Evolutionary conservation across 2,888 invertebrate species (phyloP).

Genomic region (Aquatica leii): DNA sequence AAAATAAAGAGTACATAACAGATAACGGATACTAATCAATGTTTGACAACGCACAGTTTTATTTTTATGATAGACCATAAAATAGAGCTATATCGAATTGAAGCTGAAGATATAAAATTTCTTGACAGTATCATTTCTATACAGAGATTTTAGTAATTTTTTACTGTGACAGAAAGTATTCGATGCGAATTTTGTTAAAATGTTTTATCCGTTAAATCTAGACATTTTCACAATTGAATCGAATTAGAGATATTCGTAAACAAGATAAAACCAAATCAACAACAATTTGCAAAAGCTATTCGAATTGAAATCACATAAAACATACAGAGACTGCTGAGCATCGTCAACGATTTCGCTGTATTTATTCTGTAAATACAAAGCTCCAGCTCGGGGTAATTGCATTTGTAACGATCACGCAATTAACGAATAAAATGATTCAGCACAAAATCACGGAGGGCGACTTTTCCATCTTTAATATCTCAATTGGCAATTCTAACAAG

Average conservation of each 20-base stretch:
- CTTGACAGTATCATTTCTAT: slow-evolving; percentile 20
- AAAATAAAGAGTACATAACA: slow-evolving; percentile 10
- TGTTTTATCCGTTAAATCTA: slow-evolving; percentile 11
- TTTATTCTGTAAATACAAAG: slow-evolving; percentile 58
- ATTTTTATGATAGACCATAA: slow-evolving; percentile 18
- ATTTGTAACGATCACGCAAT: slow-evolving; percentile 60
- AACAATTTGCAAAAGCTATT: slow-evolving; percentile 44
- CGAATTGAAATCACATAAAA: slow-evolving; percentile 39
- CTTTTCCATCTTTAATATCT: slow-evolving; percentile 52
- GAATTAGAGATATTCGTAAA: slow-evolving; percentile 37
- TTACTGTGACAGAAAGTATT: slow-evolving; percentile 13
- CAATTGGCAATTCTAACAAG: slow-evolving; percentile 51
- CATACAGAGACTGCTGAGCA: slow-evolving; percentile 37
- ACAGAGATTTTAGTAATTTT: slow-evolving; percentile 9
- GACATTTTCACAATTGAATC: slow-evolving; percentile 19
- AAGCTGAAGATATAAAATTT: slow-evolving; percentile 17
- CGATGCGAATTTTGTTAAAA: slow-evolving; percentile 2
- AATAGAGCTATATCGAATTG: slow-evolving; percentile 19
- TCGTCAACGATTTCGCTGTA: slow-evolving; percentile 45
- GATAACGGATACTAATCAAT: slow-evolving; percentile 18
- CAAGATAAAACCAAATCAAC: slow-evolving; percentile 40
- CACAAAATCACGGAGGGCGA: slow-evolving; percentile 51
- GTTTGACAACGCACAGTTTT: slow-evolving; percentile 20
- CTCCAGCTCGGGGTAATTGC: slow-evolving; percentile 57
- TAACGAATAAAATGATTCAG: slow-evolving; percentile 58